phyloP scores from a whole-genome alignment of 2,113 vertebrate genomes.

The Passer domesticus region DNA sequence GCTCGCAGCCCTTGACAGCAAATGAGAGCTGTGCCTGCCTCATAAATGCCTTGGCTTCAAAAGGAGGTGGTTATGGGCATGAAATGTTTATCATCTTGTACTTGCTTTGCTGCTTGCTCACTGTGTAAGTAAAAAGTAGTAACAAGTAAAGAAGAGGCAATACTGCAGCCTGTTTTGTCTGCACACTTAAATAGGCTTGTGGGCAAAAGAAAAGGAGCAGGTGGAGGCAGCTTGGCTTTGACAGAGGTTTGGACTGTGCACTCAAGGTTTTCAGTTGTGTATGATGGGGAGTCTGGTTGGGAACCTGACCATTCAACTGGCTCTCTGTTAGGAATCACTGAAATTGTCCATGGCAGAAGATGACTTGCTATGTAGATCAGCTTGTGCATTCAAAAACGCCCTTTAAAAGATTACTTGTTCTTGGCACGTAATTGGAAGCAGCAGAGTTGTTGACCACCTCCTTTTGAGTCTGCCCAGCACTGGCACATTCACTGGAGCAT shows the following conservation, averaged over 20 bases:
- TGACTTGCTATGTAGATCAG: neutral
- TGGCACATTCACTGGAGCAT: fast-evolving
- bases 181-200: neutral
- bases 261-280: neutral
- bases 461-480: neutral
- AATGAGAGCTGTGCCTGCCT: neutral
- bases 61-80: slow-evolving; percentile 4
- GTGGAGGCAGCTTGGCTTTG: neutral
- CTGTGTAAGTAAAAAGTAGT: neutral
- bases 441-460: neutral
- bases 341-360: neutral
- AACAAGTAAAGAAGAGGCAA: neutral
- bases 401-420: neutral
- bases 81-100: slow-evolving; percentile 29
- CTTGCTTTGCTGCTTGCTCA: slow-evolving; percentile 19
- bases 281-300: neutral
- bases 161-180: neutral
- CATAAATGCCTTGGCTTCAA: slow-evolving; percentile 23
- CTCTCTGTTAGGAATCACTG: neutral
- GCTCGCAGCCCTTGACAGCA: neutral
- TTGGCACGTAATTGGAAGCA: neutral
- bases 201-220: neutral
- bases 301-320: neutral
- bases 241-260: neutral
- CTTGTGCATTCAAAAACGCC: neutral